Evolutionary conservation across 2,113 vertebrate genomes (phyloP).

Genomic region (Ictalurus furcatus): DNA sequence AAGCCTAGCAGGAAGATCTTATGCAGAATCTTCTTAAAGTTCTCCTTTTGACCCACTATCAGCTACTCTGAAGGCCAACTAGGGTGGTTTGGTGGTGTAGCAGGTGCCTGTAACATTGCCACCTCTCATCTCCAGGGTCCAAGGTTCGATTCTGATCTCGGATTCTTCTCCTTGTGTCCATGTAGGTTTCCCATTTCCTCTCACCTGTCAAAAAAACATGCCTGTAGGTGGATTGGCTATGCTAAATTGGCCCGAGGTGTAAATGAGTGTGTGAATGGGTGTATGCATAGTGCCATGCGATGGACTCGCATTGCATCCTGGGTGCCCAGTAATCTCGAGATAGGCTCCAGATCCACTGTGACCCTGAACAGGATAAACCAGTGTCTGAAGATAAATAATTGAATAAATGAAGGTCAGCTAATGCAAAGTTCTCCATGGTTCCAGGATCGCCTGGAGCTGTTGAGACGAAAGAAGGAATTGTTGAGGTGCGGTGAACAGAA

Average conservation of each 20-base stretch:
- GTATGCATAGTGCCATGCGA: neutral
- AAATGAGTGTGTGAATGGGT: neutral
- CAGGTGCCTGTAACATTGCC: neutral
- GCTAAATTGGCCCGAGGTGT: neutral
- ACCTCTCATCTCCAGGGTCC: neutral
- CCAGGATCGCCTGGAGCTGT: neutral
- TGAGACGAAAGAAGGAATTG: neutral
- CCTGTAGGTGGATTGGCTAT: neutral
- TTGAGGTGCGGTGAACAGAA: constrained; percentile 12
- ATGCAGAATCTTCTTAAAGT: neutral
- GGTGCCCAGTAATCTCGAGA: neutral
- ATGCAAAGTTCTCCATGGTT: neutral
- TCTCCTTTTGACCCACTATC: neutral
- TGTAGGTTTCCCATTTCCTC: neutral
- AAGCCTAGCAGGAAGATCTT: neutral
- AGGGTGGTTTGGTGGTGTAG: neutral
- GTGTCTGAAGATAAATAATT: too few relatives aligned
- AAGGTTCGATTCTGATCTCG: neutral
- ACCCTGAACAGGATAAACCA: neutral
- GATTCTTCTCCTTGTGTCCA: neutral
- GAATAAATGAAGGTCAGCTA: neutral
- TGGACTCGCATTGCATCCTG: neutral
- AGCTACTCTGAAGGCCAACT: neutral
- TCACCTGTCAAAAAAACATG: neutral
- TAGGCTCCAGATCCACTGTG: neutral